Evolutionary conservation across 2,888 invertebrate species (phyloP), one percentile per base, ranked within the genome.

Genomic region (Emesis furor): DNA sequence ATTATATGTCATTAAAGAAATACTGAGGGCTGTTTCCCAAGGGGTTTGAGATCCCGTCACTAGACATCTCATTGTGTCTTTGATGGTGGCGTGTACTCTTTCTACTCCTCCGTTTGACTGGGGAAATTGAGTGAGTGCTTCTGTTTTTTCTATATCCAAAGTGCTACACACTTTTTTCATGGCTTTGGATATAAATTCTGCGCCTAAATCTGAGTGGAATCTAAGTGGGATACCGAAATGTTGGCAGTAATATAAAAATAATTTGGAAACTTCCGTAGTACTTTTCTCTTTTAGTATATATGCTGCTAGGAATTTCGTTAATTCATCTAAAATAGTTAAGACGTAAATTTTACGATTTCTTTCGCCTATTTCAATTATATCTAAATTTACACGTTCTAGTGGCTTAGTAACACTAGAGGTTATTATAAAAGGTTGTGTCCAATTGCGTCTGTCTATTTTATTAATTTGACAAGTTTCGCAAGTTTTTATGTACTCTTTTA

Each of bases 391-490:
- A 55, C 77, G 7, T 35, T 77, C 55, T 69, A 77, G n/a, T 3
- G 77, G 77, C 24, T 69, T 77, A 3, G n/a, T 12, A 14, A 69
- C 69, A 17, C 51, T 77, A 32, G 69, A 46, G 3, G 77, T 77
- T 32, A 77, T 77, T 35, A 77, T 30, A 37, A 55, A 77, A 10
- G 77, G 77, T 59, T 77, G 71, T 30, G 67, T 37, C 77, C 71
- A 77, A 12, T 77, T 77, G 4, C 69, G 30, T 6, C 71, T 30
- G 69, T 85, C 76, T 39, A 80, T 86, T 72, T 86, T 85, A 14
- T 69, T 75, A 24, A 32, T 37, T 82, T 85, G 78, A 67, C 83
- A 84, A n/a, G 62, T 39, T 14, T 59, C 42, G 37, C 83, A 84
- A 42, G 80, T 73, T 68, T 59, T 72, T 10, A 84, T 80, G 65